Percentiles rank a stretch among this genome's conserved stretches.
Evolutionary conservation across 1,140 invertebrate species (phyloP).

Genomic region (Anoplolepis gracilipes): DNA sequence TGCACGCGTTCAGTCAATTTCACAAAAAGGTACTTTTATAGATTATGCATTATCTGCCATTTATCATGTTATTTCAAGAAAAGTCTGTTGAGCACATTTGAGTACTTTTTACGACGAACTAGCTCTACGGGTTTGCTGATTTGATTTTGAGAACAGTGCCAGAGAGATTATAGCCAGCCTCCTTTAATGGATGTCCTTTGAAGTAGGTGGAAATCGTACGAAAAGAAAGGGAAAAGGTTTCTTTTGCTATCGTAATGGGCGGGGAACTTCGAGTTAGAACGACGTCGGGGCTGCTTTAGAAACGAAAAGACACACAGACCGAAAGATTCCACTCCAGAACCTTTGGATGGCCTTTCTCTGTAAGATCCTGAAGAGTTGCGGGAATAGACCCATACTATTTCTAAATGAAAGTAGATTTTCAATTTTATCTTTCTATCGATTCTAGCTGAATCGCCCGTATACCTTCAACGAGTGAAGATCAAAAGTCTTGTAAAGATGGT

Average conservation of each 20-base stretch:
- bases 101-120: neutral
- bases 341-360: slow-evolving; percentile 52
- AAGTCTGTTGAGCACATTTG: neutral
- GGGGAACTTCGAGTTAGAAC: slow-evolving; percentile 48
- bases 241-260: slow-evolving; percentile 60
- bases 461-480: slow-evolving; percentile 29
- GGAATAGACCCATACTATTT: slow-evolving; percentile 56
- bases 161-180: slow-evolving; percentile 46
- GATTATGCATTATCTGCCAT: neutral
- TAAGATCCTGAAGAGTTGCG: slow-evolving; percentile 53
- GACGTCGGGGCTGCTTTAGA: slow-evolving; percentile 35
- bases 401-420: slow-evolving; percentile 63
- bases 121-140: slow-evolving; percentile 27
- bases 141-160: slow-evolving; percentile 53
- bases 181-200: slow-evolving; percentile 70
- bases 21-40: neutral
- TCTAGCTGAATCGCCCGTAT: neutral
- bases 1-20: neutral
- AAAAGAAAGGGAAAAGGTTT: slow-evolving; percentile 51
- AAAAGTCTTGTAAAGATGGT: slow-evolving; percentile 25
- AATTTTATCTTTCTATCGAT: slow-evolving; percentile 53
- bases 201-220: slow-evolving; percentile 61
- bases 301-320: slow-evolving; percentile 42
- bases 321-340: slow-evolving; percentile 52
- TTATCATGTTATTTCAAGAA: neutral